Evolutionary conservation across 2,888 invertebrate genomes (phyloP), one percentile per base, ranked within the genome.

Genomic region (Tenthredo notha): DNA sequence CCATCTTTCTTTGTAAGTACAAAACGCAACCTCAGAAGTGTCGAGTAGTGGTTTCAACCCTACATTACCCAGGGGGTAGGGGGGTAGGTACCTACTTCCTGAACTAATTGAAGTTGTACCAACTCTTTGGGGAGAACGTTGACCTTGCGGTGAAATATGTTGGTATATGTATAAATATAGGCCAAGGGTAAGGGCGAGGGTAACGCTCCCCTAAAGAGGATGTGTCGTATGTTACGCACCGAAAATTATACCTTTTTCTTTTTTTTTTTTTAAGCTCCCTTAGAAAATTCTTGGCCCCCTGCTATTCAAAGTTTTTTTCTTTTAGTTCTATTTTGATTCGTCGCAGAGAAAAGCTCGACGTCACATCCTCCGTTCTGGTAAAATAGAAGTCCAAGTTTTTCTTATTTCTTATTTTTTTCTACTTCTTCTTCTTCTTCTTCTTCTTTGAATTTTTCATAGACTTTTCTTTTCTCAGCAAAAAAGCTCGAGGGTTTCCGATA

Each of bases 91-190:
- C 21, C 25, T 47, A 75, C 43, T 47, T 75, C 12, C 21, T 29
- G 15, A 77, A 77, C 77, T 77, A 77, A 77, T 77, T 77, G 77
- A 77, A 77, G 50, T 77, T 77, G 50, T 77, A 77, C 77, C 18
- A 77, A 77, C 77, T 54, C 77, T 54, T 54, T n/a, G 50, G 43
- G 77, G 77, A 77, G 77, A 77, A 29, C 77, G 50, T 77, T 50
- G 77, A 77, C 77, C 77, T 77, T 77, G 77, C n/a, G 25, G 7
- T 25, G 29, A n/a, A 50, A 33, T 77, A 77, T n/a, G 77, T 77
- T 33, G 21, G 54, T 50, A 29, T 74, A 43, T 77, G 47, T 77
- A 77, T 9, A 54, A 12, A 77, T 77, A 77, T 77, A 54, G 77
- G 77, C 50, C 77, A 77, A 77, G 77, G 54, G 50, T 77, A 77